Base-by-base conservation (phyloP, 1,140 invertebrate species). In the Drosophila ironensis region DNA sequence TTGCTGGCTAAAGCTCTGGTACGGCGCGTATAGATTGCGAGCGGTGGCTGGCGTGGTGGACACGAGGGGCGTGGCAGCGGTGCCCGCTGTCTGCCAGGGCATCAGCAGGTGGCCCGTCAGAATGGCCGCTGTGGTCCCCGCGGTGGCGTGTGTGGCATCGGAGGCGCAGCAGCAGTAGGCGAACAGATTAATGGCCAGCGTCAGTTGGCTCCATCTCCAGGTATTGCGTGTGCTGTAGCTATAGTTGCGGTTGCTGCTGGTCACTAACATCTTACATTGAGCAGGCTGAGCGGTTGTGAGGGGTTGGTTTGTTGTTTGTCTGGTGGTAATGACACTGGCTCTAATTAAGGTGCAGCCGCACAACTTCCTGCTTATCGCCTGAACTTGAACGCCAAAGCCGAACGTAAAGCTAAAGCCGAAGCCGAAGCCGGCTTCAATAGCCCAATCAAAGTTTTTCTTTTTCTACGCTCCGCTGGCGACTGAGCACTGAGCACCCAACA, bases 251-350 rank as follows among this genome's bases (percentile, higher is more conserved):
- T 44, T 47, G 19, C 35, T 42, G 48, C 54, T 87, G 73, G 73
- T 61, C 64, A 87, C 86, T 88, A 90, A 86, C 89, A 90, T 90
- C 46, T 88, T 89, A 89, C 88, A 89, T 89, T 67, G 88, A 89
- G 87, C 77, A 61, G 37, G 72, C 59, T 63, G 77, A 61, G 77
- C 57, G 61, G 41, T 44, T 30, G 59, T 63, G 56, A 27, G 22
- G 45, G 38, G 51, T 37, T 45, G 47, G 40, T 37, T 57, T 42
- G 57, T 33, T 48, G 48, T 37, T 47, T 14, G 33, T 40, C 17
- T 50, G 60, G 59, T 84, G 80, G 53, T 86, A 84, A 86, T 84
- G 80, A 78, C 80, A 78, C 74, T 86, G 73, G 59, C 51, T 53
- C 73, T 73, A 84, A 86, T 84, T 78, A 84, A 84, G 81, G 60